phyloP scores from a whole-genome alignment of 2,888 invertebrate genomes.

The Loripinus fragilis region DNA sequence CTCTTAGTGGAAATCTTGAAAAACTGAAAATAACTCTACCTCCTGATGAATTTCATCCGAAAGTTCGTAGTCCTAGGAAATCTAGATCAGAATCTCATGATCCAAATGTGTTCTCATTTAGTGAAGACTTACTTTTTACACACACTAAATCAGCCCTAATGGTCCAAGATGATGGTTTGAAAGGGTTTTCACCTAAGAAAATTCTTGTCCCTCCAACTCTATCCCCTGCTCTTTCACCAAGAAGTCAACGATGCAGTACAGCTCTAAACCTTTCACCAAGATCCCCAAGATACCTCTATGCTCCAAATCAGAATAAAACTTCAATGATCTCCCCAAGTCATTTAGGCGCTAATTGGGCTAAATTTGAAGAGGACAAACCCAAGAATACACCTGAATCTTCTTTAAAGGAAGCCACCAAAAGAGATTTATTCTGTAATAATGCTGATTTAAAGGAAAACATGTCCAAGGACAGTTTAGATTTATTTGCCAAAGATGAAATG shows the following conservation, averaged over 20 bases:
- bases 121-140: slow-evolving; percentile 77
- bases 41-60: slow-evolving; percentile 68
- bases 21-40: slow-evolving; percentile 78
- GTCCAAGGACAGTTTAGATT: slow-evolving; percentile 7
- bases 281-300: slow-evolving; percentile 34
- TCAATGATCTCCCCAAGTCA: not conserved
- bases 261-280: slow-evolving; percentile 10
- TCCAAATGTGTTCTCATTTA: slow-evolving; percentile 69
- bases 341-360: slow-evolving; percentile 29
- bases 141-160: slow-evolving; percentile 76
- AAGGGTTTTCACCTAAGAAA: slow-evolving; percentile 72
- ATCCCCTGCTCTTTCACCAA: slow-evolving; percentile 72
- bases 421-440: not conserved
- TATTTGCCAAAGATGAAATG: slow-evolving; percentile 23
- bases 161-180: slow-evolving; percentile 66
- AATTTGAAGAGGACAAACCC: slow-evolving; percentile 4
- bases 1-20: slow-evolving; percentile 57
- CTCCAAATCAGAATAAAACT: slow-evolving; percentile 3
- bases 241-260: slow-evolving; percentile 19
- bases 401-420: not conserved
- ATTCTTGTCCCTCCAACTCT: slow-evolving; percentile 77
- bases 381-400: not conserved
- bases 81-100: slow-evolving; percentile 47
- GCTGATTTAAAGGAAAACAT: slow-evolving; percentile 8
- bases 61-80: slow-evolving; percentile 63